Evolutionary conservation across 2,888 invertebrate species (phyloP), one percentile per base, ranked within the genome.

Genomic region (Eristalinus aeneus): DNA sequence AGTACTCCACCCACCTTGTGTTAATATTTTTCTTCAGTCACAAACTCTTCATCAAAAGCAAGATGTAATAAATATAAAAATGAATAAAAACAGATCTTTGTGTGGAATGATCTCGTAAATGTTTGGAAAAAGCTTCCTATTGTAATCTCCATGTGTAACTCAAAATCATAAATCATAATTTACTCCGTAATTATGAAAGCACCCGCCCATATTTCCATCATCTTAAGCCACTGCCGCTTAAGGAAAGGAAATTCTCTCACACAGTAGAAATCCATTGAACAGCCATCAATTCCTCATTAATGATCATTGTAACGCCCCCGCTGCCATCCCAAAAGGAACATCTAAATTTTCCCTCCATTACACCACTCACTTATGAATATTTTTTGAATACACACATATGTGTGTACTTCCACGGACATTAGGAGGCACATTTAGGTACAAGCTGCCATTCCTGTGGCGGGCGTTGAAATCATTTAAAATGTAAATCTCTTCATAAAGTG

Each of bases 401-500:
- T 8, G 46, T 32, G 53, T 54, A 58, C 56, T 8, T 56, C 32
- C 64, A 39, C 20, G 16, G 6, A 39, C 64, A 75, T 56, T 73
- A 67, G 36, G 32, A 10, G 61, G 67, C 60, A 79, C 65, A 73
- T 77, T 71, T 71, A 79, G 72, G 72, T 72, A 73, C 72, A 63
- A 74, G 54, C 68, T 69, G 73, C 46, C 32, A 83, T 80, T 80
- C 80, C 63, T 69, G 80, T 74, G 86, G 86, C 63, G 82, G 23
- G 71, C 81, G 81, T 82, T 81, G 83, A 78, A 87, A 83, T 83
- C 82, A 88, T 89, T 89, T 87, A 81, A 84, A 88, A 89, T 89
- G 88, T 87, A 88, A 89, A 89, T 89, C 82, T 87, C 80, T 75
- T 82, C 80, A 89, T 89, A 88, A 89, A 89, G 88, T 87, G 89